These are phyloP conservation scores for Ispidina picta DNA, from an alignment of 2,797 vertebrate genomes.

Conservation along the genomic window DNA sequence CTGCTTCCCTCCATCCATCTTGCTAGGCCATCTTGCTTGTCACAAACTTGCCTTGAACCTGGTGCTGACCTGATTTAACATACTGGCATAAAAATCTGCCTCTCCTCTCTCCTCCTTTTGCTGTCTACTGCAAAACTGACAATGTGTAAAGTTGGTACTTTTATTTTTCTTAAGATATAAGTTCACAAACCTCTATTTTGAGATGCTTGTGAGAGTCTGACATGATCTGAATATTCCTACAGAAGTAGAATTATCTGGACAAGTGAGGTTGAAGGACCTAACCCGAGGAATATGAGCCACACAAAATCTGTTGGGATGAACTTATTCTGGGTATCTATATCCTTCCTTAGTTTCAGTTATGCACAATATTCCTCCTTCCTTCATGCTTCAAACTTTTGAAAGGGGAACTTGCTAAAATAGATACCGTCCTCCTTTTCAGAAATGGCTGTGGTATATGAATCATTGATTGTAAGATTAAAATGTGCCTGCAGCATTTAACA, in stretches of 20 bases:
- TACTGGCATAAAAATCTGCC: not conserved
- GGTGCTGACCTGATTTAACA: not conserved
- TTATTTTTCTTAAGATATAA: not conserved
- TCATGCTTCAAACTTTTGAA: not conserved
- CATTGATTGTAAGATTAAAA: not conserved
- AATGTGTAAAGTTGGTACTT: not conserved
- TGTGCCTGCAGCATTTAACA: not conserved
- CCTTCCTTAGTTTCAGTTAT: not conserved
- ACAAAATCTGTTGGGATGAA: not conserved
- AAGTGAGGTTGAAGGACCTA: not conserved
- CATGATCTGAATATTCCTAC: not conserved
- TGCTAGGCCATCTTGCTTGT: not conserved
- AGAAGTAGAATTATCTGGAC: not conserved
- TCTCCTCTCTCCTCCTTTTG: not conserved
- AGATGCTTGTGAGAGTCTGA: not conserved
- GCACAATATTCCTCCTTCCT: not conserved
- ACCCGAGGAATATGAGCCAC: not conserved
- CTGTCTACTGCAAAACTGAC: not conserved
- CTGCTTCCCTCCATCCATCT: not conserved
- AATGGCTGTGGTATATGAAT: not conserved
- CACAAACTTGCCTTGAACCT: not conserved
- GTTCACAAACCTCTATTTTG: not conserved
- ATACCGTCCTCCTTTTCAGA: accelerated
- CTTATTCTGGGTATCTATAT: not conserved
- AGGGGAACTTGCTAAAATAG: not conserved